Conservation (phyloP, 2,797 vertebrate genomes). For the Hozukius guyotensis region DNA sequence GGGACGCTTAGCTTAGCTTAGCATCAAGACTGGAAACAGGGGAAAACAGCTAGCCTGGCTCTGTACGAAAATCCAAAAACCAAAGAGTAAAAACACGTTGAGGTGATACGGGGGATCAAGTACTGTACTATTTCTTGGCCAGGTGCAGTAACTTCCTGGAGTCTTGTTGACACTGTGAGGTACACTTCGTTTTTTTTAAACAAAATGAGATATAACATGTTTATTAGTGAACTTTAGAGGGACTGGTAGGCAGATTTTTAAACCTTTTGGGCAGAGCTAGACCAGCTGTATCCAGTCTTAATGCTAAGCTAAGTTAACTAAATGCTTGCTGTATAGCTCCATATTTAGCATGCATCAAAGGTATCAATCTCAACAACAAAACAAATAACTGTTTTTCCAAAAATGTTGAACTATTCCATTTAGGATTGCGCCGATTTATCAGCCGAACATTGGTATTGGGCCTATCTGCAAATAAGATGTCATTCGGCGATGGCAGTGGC, state of each 20-base stretch:
- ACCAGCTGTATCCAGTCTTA: background rate
- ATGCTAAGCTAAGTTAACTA: background rate
- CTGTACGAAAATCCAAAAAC: background rate
- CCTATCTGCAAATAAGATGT: too few relatives aligned
- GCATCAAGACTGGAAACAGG: too few relatives aligned
- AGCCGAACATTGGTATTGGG: too few relatives aligned
- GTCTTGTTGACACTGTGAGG: background rate
- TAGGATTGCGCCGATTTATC: fast-evolving
- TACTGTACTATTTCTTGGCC: background rate
- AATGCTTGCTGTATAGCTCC: background rate
- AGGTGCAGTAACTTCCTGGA: too few relatives aligned
- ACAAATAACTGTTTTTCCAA: background rate
- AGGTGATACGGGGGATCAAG: background rate
- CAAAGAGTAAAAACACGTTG: background rate
- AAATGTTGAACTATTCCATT: background rate
- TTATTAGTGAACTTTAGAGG: background rate
- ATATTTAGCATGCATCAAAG: background rate
- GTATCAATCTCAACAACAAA: background rate
- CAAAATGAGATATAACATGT: too few relatives aligned
- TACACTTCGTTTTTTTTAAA: background rate
- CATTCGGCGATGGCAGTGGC: too few relatives aligned
- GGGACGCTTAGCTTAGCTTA: background rate
- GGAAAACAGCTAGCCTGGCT: background rate
- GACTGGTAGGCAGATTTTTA: too few relatives aligned
- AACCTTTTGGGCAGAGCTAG: background rate